phyloP scores from a whole-genome alignment of 2,797 vertebrate genomes.

The Hipposideros larvatus region DNA sequence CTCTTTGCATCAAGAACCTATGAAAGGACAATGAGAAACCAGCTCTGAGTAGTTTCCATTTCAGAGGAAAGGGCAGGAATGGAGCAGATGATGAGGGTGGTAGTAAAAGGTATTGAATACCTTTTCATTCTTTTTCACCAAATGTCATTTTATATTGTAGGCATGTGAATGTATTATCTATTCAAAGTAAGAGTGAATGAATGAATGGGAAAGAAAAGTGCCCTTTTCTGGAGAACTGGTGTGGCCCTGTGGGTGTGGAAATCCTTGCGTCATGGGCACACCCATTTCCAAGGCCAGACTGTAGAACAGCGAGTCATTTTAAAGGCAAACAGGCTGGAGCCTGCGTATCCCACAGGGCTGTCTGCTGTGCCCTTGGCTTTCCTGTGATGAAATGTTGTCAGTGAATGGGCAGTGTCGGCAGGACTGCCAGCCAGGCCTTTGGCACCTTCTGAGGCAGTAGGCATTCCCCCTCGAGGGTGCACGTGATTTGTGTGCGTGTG shows the following conservation, averaged over 20 bases:
- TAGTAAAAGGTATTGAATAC: background rate
- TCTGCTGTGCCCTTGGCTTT: background rate
- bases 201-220: background rate
- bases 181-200: background rate
- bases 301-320: background rate
- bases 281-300: background rate
- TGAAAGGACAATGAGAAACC: background rate
- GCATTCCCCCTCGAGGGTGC: background rate
- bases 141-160: background rate
- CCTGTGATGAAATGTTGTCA: background rate
- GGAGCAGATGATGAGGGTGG: background rate
- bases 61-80: background rate
- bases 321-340: background rate
- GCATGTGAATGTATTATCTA: background rate
- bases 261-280: background rate
- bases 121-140: background rate
- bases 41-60: background rate
- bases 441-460: background rate
- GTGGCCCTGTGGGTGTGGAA: background rate
- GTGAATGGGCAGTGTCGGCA: background rate
- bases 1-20: background rate
- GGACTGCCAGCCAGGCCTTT: background rate
- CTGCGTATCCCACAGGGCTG: fast-evolving
- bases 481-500: fast-evolving
- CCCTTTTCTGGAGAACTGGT: background rate